Conservation (phyloP, 2,113 vertebrate species). For the Salvator merianae region DNA sequence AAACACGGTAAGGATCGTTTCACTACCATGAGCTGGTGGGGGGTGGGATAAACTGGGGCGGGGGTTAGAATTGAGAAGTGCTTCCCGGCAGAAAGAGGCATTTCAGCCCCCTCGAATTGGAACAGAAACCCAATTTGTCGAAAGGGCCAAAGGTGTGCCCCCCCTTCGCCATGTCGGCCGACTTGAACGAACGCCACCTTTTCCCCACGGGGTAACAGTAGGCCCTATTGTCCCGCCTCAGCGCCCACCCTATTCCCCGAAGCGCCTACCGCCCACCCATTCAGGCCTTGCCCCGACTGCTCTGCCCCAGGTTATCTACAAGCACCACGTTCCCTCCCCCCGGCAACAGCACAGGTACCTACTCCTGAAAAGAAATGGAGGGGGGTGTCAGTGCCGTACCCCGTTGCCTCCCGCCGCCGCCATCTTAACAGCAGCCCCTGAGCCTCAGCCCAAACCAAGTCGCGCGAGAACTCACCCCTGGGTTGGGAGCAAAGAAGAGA, state of each 20-base stretch:
- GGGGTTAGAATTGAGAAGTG: background rate
- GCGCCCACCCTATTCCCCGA: background rate
- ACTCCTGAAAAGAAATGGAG: background rate
- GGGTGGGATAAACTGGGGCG: background rate
- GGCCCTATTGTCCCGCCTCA: constrained; percentile 37
- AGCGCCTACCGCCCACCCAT: background rate
- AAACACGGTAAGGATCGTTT: background rate
- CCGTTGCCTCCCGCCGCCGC: constrained; percentile 32
- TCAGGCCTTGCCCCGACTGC: no score
- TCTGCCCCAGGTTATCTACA: no score
- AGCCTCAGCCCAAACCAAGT: constrained; percentile 29
- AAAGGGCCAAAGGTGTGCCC: background rate
- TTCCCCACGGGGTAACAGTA: background rate
- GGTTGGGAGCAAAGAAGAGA: background rate
- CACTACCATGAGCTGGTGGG: background rate
- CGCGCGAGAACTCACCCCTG: constrained; percentile 33
- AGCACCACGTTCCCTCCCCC: background rate
- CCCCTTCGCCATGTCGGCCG: background rate
- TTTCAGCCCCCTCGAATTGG: background rate
- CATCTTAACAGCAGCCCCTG: constrained; percentile 35
- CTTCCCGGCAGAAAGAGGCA: background rate
- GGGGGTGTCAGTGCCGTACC: constrained; percentile 20
- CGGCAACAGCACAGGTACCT: background rate
- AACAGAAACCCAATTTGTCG: background rate
- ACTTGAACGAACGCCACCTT: background rate